These are phyloP conservation scores for Centropus unirufus DNA, from an alignment of 2,113 vertebrate species.

Conservation along the genomic window DNA sequence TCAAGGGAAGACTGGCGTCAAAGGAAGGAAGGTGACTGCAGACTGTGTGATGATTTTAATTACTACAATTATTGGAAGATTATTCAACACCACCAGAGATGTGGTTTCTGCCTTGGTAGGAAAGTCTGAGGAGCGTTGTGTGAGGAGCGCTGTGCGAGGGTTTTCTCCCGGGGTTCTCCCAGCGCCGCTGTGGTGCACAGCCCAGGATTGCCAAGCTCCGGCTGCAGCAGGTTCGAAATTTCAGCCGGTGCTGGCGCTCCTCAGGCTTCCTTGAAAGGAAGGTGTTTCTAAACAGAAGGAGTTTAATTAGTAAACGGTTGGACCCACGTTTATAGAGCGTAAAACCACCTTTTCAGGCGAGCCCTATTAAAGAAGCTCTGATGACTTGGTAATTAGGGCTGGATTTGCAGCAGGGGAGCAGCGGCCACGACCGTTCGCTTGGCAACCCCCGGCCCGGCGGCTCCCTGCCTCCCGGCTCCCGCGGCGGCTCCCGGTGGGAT, in stretches of 20 bases:
- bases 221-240: slow-evolving; percentile 13
- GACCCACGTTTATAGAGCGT: slow-evolving; percentile 14
- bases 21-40: slow-evolving; percentile 82
- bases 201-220: neutral
- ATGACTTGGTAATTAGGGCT: neutral
- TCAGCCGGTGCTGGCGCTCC: neutral
- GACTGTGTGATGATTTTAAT: slow-evolving; percentile 83
- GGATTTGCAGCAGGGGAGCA: neutral
- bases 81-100: slow-evolving; percentile 76
- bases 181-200: neutral
- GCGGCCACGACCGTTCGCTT: neutral
- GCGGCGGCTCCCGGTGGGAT: no score
- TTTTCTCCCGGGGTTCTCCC: slow-evolving; percentile 10
- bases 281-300: slow-evolving; percentile 17
- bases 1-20: slow-evolving; percentile 74
- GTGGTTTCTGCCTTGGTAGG: slow-evolving; percentile 72
- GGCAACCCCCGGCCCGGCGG: neutral
- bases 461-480: no score
- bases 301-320: slow-evolving; percentile 30
- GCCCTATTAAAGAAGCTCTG: neutral
- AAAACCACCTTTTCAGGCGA: neutral
- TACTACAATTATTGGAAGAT: slow-evolving; percentile 82
- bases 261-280: neutral
- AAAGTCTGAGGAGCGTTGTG: slow-evolving; percentile 47
- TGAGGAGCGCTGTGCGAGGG: neutral